Percentiles rank a stretch among this genome's conserved stretches.
Conservation (phyloP, 2,888 invertebrate species). For the Apamea crenata region DNA sequence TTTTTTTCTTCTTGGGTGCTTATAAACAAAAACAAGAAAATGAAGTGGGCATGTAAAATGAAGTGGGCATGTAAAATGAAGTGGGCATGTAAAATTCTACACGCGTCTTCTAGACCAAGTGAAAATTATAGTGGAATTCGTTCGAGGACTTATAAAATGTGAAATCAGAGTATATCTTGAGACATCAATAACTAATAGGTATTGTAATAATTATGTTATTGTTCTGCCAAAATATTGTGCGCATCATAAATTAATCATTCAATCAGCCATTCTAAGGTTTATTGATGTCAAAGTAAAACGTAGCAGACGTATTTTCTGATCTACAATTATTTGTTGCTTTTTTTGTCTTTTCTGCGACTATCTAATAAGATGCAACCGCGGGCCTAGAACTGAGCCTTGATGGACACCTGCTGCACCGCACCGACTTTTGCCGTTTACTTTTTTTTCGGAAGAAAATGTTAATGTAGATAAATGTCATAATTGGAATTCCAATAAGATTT, state of each 20-base stretch:
- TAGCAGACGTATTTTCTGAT: neutral
- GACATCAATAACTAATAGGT: no score
- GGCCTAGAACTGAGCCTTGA: constrained; percentile 1
- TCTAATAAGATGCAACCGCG: neutral
- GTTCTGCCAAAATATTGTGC: neutral
- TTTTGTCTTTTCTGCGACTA: neutral
- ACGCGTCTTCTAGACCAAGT: no score
- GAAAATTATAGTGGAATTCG: no score
- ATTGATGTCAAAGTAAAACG: neutral
- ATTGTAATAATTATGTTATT: no score
- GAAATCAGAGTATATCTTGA: no score
- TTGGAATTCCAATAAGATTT: neutral
- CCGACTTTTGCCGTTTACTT: neutral
- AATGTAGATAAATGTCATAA: neutral
- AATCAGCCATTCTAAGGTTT: neutral
- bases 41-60: no score
- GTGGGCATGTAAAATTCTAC: no score
- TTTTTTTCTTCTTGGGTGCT: no score
- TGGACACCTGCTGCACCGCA: neutral
- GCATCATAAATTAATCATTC: neutral
- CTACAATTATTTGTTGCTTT: neutral
- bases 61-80: no score
- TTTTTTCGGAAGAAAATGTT: neutral
- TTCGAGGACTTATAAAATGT: no score
- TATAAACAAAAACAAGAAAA: no score